These are phyloP conservation scores for Sebastes minor DNA, from an alignment of 2,797 vertebrate genomes.

Conservation along the genomic window DNA sequence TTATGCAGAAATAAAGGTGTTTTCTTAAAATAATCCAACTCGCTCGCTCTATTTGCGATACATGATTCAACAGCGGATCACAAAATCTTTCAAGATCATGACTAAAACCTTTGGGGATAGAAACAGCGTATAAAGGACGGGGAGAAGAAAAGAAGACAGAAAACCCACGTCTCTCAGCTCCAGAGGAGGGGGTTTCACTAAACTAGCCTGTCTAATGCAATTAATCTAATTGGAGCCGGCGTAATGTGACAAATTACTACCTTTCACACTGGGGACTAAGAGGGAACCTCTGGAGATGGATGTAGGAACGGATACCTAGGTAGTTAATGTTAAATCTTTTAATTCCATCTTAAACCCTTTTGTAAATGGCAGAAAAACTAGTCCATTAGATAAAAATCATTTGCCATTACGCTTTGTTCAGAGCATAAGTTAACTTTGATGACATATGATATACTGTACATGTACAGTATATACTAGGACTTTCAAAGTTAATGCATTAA, in stretches of 20 bases:
- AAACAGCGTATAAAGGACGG: slow-evolving; percentile 51
- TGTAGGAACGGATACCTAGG: slow-evolving; percentile 67
- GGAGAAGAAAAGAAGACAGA: slow-evolving; percentile 66
- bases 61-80: slow-evolving; percentile 39
- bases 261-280: slow-evolving; percentile 86
- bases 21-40: slow-evolving; percentile 13
- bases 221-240: slow-evolving; percentile 80
- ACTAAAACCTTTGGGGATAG: slow-evolving; percentile 58
- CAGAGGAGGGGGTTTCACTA: slow-evolving; percentile 70
- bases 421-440: slow-evolving; percentile 28
- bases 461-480: neutral
- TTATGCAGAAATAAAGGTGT: neutral
- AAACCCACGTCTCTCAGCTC: slow-evolving; percentile 85
- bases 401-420: slow-evolving; percentile 38
- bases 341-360: slow-evolving; percentile 61
- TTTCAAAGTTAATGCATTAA: too few species aligned
- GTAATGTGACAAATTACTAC: slow-evolving; percentile 94
- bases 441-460: neutral
- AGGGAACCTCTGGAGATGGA: slow-evolving; percentile 75
- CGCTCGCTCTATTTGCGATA: slow-evolving; percentile 22
- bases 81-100: slow-evolving; percentile 65
- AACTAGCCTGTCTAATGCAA: slow-evolving; percentile 82
- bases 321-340: slow-evolving; percentile 68
- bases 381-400: slow-evolving; percentile 49
- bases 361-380: slow-evolving; percentile 44